Conservation (phyloP, 2,888 invertebrate genomes). For the Lasius platythorax region DNA sequence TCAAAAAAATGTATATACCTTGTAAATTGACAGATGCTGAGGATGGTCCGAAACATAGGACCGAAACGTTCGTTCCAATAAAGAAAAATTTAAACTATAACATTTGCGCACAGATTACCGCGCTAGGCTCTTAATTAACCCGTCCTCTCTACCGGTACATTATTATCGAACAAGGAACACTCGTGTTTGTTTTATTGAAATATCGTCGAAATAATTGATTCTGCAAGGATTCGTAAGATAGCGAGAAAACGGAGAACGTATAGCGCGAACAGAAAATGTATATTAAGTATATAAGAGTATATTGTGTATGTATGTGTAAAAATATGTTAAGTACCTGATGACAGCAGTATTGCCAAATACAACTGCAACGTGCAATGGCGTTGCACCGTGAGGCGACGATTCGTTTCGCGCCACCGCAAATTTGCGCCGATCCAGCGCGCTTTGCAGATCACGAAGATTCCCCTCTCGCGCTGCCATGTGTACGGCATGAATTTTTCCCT, state of each 20-base stretch:
- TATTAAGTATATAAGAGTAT: not conserved
- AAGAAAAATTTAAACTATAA: too few relatives aligned
- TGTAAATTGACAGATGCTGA: too few relatives aligned
- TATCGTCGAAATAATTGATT: not conserved
- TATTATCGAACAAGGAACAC: not conserved
- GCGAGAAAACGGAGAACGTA: not conserved
- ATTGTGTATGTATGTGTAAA: not conserved
- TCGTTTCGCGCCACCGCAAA: constrained; percentile 96
- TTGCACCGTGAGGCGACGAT: constrained; percentile 93
- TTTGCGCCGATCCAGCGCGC: constrained; percentile 95
- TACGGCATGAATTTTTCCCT: constrained; percentile 96
- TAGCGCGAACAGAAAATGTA: not conserved
- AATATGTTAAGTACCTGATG: constrained; percentile 78
- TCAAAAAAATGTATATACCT: too few relatives aligned
- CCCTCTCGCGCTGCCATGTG: constrained; percentile 95
- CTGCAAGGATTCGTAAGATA: too few relatives aligned
- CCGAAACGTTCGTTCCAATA: too few relatives aligned
- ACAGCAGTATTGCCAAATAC: constrained; percentile 92
- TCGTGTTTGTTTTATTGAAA: not conserved
- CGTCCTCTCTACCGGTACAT: not conserved
- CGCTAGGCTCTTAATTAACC: too few relatives aligned
- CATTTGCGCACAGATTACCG: too few relatives aligned
- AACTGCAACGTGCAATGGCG: constrained; percentile 95
- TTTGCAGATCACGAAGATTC: constrained; percentile 93
- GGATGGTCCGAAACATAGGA: too few relatives aligned